A percentile compares a stretch with the other conserved stretches of the same genome.
Evolutionary conservation across 2,888 invertebrate genomes (phyloP).

Genomic region (Seladonia tumulorum): DNA sequence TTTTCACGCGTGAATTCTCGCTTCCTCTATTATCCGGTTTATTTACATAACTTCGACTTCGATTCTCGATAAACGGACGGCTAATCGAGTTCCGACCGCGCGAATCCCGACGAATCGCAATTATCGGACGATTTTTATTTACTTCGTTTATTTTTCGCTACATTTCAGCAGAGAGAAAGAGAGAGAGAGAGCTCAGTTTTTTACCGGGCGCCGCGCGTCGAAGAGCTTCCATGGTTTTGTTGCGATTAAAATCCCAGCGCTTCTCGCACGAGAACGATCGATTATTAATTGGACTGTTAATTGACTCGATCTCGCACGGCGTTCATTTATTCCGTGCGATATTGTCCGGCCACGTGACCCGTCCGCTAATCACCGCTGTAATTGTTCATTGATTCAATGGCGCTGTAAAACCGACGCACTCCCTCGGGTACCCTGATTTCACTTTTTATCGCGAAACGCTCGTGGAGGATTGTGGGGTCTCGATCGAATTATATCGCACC

Average conservation of each 20-base stretch:
- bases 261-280: background rate
- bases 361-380: conserved; percentile 54
- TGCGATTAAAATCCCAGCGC: background rate
- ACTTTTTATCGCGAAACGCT: background rate
- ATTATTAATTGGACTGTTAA: background rate
- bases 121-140: conserved; percentile 1
- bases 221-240: background rate
- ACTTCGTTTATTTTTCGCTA: background rate
- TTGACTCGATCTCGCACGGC: background rate
- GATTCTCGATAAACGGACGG: background rate
- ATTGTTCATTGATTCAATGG: conserved; percentile 58
- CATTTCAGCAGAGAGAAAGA: background rate
- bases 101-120: background rate
- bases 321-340: conserved; percentile 4
- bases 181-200: background rate
- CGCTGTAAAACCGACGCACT: background rate
- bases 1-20: background rate
- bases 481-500: background rate
- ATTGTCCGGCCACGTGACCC: conserved; percentile 42
- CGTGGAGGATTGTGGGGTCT: background rate
- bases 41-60: background rate
- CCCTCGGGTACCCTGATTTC: background rate
- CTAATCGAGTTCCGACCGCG: background rate
- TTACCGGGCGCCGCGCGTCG: too few relatives aligned
- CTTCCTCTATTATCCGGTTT: background rate